Evolutionary conservation across 2,113 vertebrate genomes (phyloP).

Genomic region (Vanacampus margaritifer): DNA sequence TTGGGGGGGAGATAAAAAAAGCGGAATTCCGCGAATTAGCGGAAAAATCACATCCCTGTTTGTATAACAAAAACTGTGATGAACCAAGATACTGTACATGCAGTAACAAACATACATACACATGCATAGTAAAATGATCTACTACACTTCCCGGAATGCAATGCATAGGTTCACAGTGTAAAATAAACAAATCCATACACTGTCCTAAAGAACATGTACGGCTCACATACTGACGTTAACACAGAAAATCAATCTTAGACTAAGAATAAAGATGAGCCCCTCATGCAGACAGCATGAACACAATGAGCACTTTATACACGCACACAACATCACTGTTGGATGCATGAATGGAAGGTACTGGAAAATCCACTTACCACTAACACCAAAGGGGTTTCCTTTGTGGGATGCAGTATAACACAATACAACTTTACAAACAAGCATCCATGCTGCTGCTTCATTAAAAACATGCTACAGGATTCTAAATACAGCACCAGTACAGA

Average conservation of each 20-base stretch:
- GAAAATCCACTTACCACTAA: conserved; percentile 60
- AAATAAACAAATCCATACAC: background rate
- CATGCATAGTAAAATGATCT: background rate
- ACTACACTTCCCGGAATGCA: background rate
- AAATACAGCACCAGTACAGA: background rate
- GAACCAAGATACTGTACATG: background rate
- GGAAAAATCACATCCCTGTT: conserved; percentile 1
- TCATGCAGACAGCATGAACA: background rate
- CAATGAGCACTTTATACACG: background rate
- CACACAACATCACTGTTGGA: background rate
- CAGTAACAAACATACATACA: background rate
- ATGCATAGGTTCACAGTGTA: background rate
- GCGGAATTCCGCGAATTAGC: no score
- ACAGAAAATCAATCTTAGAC: no score
- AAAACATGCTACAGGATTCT: background rate
- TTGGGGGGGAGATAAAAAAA: no score
- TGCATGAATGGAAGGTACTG: conserved; percentile 1
- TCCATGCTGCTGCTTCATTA: background rate
- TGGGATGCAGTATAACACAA: conserved; percentile 44
- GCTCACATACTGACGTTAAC: conserved; percentile 7
- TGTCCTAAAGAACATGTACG: background rate
- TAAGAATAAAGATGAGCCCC: background rate
- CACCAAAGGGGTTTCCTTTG: conserved; percentile 62
- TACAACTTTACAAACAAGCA: conserved; percentile 23
- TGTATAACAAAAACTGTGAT: background rate